Evolutionary conservation across 2,888 invertebrate genomes (phyloP).

Genomic region (Candidula unifasciata): DNA sequence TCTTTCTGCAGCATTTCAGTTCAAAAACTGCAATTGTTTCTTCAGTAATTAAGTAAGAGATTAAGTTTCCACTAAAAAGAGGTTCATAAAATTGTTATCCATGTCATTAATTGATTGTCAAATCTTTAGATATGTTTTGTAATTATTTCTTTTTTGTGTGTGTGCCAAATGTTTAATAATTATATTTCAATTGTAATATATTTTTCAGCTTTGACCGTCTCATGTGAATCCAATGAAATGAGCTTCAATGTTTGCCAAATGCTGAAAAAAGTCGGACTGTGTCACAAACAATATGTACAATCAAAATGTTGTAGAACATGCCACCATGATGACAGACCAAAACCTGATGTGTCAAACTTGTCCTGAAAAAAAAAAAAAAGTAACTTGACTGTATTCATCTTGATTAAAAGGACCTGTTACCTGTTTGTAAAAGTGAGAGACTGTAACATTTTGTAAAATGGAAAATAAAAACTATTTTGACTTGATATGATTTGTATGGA

Average conservation of each 20-base stretch:
- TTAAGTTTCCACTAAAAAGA: too few species aligned
- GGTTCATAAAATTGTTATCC: too few species aligned
- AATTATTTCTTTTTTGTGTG: too few species aligned
- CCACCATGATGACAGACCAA: slow-evolving; percentile 53
- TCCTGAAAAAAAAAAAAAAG: neutral
- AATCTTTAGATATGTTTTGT: too few species aligned
- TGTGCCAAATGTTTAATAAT: too few species aligned
- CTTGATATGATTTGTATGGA: neutral
- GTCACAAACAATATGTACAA: slow-evolving; percentile 70
- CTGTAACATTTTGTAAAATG: too few species aligned
- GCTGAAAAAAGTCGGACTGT: slow-evolving; percentile 69
- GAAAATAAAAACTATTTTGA: neutral
- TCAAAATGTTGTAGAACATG: slow-evolving; percentile 75
- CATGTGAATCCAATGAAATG: slow-evolving; percentile 70
- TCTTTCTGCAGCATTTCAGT: too few species aligned
- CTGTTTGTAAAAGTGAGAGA: neutral
- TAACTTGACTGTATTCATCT: neutral
- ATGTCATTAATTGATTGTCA: too few species aligned
- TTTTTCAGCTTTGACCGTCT: slow-evolving; percentile 62
- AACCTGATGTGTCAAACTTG: slow-evolving; percentile 44
- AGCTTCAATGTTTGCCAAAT: slow-evolving; percentile 69
- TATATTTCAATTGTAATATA: too few species aligned
- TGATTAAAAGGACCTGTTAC: neutral
- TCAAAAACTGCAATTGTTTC: too few species aligned
- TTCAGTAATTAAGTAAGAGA: too few species aligned